Conservation (phyloP, 2,113 vertebrate genomes). For the Scophthalmus maximus region DNA sequence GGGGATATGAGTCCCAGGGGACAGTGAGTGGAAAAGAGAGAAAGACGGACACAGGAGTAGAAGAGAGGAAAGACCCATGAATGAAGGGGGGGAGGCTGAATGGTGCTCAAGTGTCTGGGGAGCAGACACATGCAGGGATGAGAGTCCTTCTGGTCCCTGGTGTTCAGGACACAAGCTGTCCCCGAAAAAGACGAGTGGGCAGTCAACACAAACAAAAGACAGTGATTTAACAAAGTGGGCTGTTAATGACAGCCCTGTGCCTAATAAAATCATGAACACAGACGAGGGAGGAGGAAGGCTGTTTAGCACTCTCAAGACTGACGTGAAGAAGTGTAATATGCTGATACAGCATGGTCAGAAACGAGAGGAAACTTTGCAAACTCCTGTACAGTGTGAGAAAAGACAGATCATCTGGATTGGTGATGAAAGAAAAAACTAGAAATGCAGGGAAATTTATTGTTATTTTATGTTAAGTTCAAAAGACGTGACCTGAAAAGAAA, state of each 20-base stretch:
- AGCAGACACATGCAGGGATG: conserved; percentile 47
- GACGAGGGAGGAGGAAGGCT: conserved; percentile 38
- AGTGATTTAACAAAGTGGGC: conserved; percentile 81
- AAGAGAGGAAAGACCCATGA: conserved; percentile 55
- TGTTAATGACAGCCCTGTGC: conserved; percentile 72
- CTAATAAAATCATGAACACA: conserved; percentile 67
- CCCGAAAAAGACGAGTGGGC: conserved; percentile 56
- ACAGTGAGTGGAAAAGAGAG: conserved; percentile 52
- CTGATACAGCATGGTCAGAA: not conserved
- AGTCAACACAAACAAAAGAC: conserved; percentile 71
- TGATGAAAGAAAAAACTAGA: not conserved
- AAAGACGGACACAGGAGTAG: conserved; percentile 38
- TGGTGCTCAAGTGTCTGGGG: conserved; percentile 67
- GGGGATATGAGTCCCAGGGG: conserved; percentile 74
- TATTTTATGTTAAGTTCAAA: too few relatives aligned
- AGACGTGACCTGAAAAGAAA: not conserved
- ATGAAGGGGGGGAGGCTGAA: conserved; percentile 51
- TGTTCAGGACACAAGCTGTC: conserved; percentile 79
- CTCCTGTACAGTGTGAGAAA: not conserved
- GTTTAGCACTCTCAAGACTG: conserved; percentile 17
- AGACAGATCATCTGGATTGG: not conserved
- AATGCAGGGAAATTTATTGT: too few relatives aligned
- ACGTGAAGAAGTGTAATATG: conserved; percentile 11
- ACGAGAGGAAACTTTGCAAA: not conserved
- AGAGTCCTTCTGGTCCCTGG: conserved; percentile 68